A percentile compares a stretch with the other conserved stretches of the same genome.
These are phyloP conservation scores for Gallirallus australis DNA, from an alignment of 2,797 vertebrate genomes.

Conservation along the genomic window DNA sequence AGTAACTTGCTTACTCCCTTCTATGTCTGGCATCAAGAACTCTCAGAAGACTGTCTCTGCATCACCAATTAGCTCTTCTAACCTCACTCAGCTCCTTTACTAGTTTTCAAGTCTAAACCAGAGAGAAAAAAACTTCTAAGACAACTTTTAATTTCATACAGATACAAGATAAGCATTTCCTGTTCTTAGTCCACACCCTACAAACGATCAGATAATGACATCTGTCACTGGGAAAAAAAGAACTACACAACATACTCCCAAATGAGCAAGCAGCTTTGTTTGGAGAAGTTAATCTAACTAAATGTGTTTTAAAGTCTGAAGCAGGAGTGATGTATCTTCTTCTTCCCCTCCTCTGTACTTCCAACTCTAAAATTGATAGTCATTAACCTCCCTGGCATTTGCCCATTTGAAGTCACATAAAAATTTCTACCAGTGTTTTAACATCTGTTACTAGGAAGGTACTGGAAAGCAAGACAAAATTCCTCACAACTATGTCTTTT, in stretches of 20 bases:
- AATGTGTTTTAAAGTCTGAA: neutral
- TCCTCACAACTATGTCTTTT: neutral
- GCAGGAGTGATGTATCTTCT: neutral
- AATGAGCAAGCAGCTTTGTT: neutral
- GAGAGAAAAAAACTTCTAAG: neutral
- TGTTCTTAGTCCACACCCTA: neutral
- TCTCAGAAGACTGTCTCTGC: neutral
- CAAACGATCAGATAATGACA: neutral
- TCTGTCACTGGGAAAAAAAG: neutral
- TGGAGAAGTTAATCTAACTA: neutral
- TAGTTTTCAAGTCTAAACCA: neutral
- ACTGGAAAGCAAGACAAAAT: neutral
- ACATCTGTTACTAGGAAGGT: neutral
- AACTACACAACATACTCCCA: neutral
- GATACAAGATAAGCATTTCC: slow-evolving; percentile 24
- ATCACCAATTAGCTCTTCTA: neutral
- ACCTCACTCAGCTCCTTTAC: neutral
- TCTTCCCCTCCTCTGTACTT: neutral
- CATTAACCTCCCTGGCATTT: neutral
- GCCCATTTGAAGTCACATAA: neutral
- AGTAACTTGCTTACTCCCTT: neutral
- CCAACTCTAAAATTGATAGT: neutral
- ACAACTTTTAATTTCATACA: neutral
- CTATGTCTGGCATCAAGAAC: neutral
- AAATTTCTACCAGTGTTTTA: neutral